Conservation (phyloP, 2,113 vertebrate genomes). For the Dipodomys merriami region DNA sequence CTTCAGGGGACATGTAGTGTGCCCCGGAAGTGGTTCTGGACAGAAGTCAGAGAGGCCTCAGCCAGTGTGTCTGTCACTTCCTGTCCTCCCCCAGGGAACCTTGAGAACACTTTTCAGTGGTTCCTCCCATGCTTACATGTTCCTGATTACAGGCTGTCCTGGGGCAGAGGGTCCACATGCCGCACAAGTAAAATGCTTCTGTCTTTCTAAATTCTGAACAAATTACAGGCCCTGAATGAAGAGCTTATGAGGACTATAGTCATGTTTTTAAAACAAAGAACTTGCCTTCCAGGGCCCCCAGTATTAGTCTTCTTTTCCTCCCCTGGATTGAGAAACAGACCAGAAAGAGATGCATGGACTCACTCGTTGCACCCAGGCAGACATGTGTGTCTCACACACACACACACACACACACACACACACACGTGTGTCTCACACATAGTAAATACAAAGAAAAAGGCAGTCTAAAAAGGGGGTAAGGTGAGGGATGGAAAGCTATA, state of each 20-base stretch:
- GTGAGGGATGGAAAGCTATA: background rate
- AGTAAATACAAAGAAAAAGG: background rate
- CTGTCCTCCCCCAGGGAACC: background rate
- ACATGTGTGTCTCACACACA: too few species aligned
- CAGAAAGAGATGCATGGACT: background rate
- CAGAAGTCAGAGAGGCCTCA: background rate
- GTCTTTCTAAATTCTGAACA: constrained; percentile 23
- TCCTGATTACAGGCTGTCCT: background rate
- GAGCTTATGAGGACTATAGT: background rate
- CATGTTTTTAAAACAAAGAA: constrained; percentile 28
- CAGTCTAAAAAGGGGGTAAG: background rate
- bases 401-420: background rate
- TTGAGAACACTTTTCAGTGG: background rate
- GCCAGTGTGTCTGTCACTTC: too few species aligned
- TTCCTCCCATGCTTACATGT: background rate
- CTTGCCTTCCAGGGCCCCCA: background rate
- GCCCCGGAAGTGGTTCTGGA: background rate
- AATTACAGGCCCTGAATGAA: background rate
- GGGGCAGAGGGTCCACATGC: background rate
- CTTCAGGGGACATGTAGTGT: background rate
- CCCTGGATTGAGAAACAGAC: background rate
- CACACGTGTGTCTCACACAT: too few species aligned
- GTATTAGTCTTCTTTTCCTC: background rate
- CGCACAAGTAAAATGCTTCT: constrained; percentile 7
- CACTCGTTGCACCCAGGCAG: background rate